A percentile compares a stretch with the other conserved stretches of the same genome.
These are phyloP conservation scores for Coregonus suidteri DNA, from an alignment of 2,797 vertebrate genomes.

Conservation along the genomic window DNA sequence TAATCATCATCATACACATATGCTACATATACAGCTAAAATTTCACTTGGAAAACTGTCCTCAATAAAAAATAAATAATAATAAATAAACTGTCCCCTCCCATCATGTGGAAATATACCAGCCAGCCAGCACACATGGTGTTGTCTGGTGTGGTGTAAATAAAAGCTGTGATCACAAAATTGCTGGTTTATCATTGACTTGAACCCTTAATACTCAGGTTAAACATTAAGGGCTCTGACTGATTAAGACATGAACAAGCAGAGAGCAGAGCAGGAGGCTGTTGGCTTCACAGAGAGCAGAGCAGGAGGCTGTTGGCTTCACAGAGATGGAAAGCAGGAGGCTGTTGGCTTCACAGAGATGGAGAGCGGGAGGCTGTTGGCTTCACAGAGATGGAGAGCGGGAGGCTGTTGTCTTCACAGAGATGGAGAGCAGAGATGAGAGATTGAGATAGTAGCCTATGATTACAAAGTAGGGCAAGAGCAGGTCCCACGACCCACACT, in stretches of 20 bases:
- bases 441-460: neutral
- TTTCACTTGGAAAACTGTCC: neutral
- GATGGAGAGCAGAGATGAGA: neutral
- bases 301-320: no score
- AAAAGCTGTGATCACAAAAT: slow-evolving; percentile 19
- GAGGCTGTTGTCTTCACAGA: neutral
- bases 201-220: slow-evolving; percentile 40
- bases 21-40: neutral
- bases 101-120: slow-evolving; percentile 46
- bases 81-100: neutral
- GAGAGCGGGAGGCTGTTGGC: no score
- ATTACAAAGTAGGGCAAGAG: neutral
- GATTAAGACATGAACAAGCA: neutral
- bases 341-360: neutral
- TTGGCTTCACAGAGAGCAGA: neutral
- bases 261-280: neutral
- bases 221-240: slow-evolving; percentile 40
- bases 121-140: slow-evolving; percentile 6
- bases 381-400: neutral
- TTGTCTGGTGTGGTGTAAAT: slow-evolving; percentile 22
- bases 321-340: neutral
- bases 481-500: neutral
- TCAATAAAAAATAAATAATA: neutral
- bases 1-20: no score
- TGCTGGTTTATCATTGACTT: slow-evolving; percentile 58